Base-by-base conservation (phyloP, 2,113 vertebrate species). In the Telmatochromis bifrenatus region DNA sequence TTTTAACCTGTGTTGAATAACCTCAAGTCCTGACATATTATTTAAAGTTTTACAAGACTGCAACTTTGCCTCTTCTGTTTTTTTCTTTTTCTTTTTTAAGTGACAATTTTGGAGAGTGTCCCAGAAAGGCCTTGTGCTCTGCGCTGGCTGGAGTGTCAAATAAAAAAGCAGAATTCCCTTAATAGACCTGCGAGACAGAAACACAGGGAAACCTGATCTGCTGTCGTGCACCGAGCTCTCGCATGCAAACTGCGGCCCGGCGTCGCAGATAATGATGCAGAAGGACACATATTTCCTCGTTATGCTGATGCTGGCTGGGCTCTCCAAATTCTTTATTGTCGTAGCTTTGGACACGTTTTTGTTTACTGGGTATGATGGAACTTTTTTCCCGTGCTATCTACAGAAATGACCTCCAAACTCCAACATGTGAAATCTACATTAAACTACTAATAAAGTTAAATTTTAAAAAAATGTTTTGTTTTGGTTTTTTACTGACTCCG, bases 81-180 rank as follows among this genome's bases (percentile, higher is more conserved):
- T 35, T 42, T 37, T n/a, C 0, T 60, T 55, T 81, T 77, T 56
- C 10, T 9, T 37, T 58, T 51, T 81, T 53, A 21, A 58, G 28
- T 70, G 51, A 89, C 77, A 55, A 11, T 87, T 82, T 79, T 87
- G 81, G 82, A 84, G 35, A 84, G 54, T 65, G 77, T 90, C 85
- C 90, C 85, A 84, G 88, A 89, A 86, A 84, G 77, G 14, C 79
- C 91, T 42, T 83, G 49, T 9, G 33, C 39, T 84, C n/a, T 37
- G 60, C 4, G 3, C 12, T 23, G 10, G 60, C 70, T 51, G 82
- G 53, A 51, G 90, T 89, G 86, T 94, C 91, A 89, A 82, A 82
- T 77, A 53, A 91, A 90, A 89, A 92, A 82, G 47, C 77, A 62
- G 55, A 94, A 94, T 95, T 91, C 54, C 54, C 47, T 91, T 95